Conservation (phyloP, 2,888 invertebrate species). For the Lamellibrachia columna region DNA sequence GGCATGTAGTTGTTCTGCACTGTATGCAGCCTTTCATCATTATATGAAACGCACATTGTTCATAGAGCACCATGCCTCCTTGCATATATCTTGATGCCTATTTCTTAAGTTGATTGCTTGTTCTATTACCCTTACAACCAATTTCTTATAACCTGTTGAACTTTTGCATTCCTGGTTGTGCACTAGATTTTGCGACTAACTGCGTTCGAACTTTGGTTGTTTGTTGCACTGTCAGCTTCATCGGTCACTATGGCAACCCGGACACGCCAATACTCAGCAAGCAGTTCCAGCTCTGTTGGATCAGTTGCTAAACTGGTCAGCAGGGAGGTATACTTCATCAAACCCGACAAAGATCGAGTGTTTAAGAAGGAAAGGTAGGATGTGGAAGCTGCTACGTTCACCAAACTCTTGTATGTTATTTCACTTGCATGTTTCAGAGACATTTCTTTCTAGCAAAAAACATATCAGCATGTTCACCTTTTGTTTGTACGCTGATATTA, state of each 20-base stretch:
- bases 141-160: background rate
- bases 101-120: background rate
- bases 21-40: background rate
- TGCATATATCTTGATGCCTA: background rate
- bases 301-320: background rate
- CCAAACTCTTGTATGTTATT: background rate
- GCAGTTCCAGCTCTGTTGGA: background rate
- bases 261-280: background rate
- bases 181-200: background rate
- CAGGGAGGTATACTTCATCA: slow-evolving; percentile 6
- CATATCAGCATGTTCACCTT: background rate
- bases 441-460: background rate
- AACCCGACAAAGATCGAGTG: slow-evolving; percentile 9
- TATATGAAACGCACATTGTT: background rate
- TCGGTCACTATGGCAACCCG: background rate
- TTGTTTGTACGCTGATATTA: background rate
- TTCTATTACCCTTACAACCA: background rate
- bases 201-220: background rate
- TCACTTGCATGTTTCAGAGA: background rate
- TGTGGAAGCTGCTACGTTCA: background rate
- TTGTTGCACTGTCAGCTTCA: slow-evolving; percentile 5
- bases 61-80: background rate
- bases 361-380: slow-evolving; percentile 10
- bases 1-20: slow-evolving; percentile 2
- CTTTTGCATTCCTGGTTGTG: background rate